Conservation (phyloP, 2,113 vertebrate genomes). For the Daphoenositta chrysoptera region DNA sequence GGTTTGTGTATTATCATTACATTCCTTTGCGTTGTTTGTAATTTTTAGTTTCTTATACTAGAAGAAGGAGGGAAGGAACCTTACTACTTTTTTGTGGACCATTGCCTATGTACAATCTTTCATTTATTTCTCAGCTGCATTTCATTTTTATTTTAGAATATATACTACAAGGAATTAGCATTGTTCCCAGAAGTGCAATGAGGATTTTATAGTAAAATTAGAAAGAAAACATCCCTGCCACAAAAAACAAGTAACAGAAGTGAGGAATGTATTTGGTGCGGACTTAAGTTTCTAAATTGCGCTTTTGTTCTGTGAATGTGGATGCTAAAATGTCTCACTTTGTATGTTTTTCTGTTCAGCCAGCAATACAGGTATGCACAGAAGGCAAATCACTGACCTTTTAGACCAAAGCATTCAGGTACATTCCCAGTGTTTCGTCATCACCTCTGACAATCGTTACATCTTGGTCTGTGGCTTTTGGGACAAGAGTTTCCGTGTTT, state of each 20-base stretch:
- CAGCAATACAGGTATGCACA: conserved; percentile 85
- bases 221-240: background rate
- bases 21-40: background rate
- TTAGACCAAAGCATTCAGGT: conserved; percentile 97
- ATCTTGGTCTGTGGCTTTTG: conserved; percentile 97
- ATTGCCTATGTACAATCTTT: background rate
- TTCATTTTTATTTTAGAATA: background rate
- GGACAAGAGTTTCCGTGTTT: conserved; percentile 98
- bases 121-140: background rate
- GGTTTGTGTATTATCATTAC: background rate
- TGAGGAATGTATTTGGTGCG: background rate
- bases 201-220: background rate
- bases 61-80: background rate
- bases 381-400: conserved; percentile 94
- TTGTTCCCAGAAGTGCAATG: background rate
- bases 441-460: conserved; percentile 94
- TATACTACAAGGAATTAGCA: background rate
- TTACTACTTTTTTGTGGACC: background rate
- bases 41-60: background rate
- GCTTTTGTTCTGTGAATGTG: background rate
- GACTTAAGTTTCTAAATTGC: background rate
- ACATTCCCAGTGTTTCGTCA: conserved; percentile 92
- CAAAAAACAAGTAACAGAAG: background rate
- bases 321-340: background rate
- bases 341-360: conserved; percentile 69